Evolutionary conservation across 2,888 invertebrate genomes (phyloP).

Genomic region (Orthosia gracilis): DNA sequence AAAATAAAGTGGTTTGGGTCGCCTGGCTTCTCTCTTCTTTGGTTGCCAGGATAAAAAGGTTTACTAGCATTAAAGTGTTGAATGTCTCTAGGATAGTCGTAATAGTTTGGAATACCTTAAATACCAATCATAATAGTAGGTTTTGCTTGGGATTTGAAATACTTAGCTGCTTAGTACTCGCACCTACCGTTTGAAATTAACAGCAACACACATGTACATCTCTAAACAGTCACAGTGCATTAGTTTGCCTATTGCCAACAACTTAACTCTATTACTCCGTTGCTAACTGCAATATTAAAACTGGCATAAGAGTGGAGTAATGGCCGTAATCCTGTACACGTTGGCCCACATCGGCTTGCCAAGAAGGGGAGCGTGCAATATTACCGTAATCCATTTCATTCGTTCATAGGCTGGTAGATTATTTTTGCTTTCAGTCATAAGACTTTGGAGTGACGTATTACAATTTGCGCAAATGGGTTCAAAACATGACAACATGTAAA

Average conservation of each 20-base stretch:
- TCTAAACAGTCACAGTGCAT: constrained; percentile 22
- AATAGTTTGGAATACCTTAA: too few relatives aligned
- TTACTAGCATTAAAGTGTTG: neutral
- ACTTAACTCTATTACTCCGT: constrained; percentile 30
- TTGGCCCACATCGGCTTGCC: constrained; percentile 32
- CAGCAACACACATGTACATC: neutral
- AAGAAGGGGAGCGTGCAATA: constrained; percentile 26
- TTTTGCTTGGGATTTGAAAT: constrained; percentile 14
- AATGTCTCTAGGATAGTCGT: neutral
- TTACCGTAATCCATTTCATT: constrained; percentile 10
- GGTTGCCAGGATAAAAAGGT: too few relatives aligned
- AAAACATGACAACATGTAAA: constrained; percentile 36
- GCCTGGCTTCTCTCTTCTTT: too few relatives aligned
- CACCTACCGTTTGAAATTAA: constrained; percentile 3
- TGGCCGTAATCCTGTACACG: constrained; percentile 23
- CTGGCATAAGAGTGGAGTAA: neutral
- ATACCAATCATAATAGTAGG: neutral
- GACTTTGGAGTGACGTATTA: constrained; percentile 26
- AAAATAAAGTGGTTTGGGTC: neutral
- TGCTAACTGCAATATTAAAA: constrained; percentile 43
- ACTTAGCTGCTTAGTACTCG: neutral
- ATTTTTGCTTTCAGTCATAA: constrained; percentile 19
- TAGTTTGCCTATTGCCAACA: constrained; percentile 45
- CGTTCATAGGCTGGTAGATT: neutral
- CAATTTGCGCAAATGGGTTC: constrained; percentile 33